Evolutionary conservation across 2,113 vertebrate genomes (phyloP).

Genomic region (Psilopsiagon aymara): DNA sequence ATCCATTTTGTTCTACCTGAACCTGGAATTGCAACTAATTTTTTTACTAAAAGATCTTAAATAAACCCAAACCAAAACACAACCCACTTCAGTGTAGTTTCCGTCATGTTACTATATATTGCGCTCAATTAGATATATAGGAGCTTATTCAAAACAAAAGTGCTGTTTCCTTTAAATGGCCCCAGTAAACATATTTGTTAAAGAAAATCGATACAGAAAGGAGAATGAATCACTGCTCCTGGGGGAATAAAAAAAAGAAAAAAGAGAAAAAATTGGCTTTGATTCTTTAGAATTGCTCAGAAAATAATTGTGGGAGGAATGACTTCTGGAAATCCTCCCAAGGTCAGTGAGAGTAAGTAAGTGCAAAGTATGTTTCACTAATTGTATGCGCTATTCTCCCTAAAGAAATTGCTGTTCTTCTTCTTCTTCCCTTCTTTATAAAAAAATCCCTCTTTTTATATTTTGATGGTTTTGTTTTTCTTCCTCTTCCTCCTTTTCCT

Average conservation of each 20-base stretch:
- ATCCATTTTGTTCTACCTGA: background rate
- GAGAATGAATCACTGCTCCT: background rate
- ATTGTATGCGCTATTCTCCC: background rate
- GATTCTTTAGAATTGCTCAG: background rate
- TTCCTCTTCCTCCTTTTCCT: background rate
- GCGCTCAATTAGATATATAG: background rate
- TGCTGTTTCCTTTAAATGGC: background rate
- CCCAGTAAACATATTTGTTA: background rate
- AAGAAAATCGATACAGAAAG: background rate
- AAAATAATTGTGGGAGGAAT: background rate
- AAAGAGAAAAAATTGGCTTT: background rate
- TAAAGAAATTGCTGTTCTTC: background rate
- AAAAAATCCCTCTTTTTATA: background rate
- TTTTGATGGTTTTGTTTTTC: background rate
- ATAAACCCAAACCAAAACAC: rapidly evolving
- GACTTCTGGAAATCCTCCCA: background rate
- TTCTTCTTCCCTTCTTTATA: background rate
- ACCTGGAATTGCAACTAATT: background rate
- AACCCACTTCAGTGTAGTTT: background rate
- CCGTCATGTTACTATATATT: background rate
- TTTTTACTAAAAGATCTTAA: background rate
- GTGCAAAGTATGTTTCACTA: background rate
- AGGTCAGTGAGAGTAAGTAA: background rate
- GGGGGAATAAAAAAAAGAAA: background rate
- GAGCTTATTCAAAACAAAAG: background rate